Base-by-base conservation (phyloP, 1,140 invertebrate species). In the Gryon sp. region DNA sequence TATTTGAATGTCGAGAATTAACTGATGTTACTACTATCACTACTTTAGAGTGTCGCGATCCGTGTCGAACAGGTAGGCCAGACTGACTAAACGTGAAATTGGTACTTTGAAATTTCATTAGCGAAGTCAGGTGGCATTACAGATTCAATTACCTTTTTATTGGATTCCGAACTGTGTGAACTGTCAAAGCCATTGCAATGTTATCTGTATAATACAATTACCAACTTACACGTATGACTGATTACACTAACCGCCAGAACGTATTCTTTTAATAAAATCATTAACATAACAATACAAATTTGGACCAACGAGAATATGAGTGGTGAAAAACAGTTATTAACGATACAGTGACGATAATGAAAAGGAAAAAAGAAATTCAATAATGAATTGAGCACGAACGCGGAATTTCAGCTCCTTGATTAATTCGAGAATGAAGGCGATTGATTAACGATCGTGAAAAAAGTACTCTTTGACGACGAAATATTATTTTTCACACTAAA, bases 51-150 rank as follows among this genome's bases (percentile, higher is more conserved):
- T 63, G 76, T 73, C 76, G 76, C 59, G 76, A 78, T 65, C 76
- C 76, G 59, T 78, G 69, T 78, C 68, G 65, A 78, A 74, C 76
- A 74, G 76, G 76, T 73, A 77, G 75, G 68, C 75, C 55, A 77
- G 75, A 73, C 75, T 73, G 82, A 79, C 82, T 83, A 83, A 87
- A 84, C 86, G 86, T 87, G 86, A 87, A 87, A 88, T 88, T 88
- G 87, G 85, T 87, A 87, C 84, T 88, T 88, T 85, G 87, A 88
- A 88, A 88, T 88, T 88, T 88, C 87, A 88, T 88, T 88, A 88
- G 86, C 82, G 80, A 86, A 88, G 87, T 88, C 87, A 88, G 86
- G 84, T 87, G 84, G 86, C 86, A 86, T 88, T 85, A 87, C 87
- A 86, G 86, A 88, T 88, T 88, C 86, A 88, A 88, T 88, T 88